phyloP scores from a whole-genome alignment of 2,888 invertebrate species.

The Andricus quercusramuli region DNA sequence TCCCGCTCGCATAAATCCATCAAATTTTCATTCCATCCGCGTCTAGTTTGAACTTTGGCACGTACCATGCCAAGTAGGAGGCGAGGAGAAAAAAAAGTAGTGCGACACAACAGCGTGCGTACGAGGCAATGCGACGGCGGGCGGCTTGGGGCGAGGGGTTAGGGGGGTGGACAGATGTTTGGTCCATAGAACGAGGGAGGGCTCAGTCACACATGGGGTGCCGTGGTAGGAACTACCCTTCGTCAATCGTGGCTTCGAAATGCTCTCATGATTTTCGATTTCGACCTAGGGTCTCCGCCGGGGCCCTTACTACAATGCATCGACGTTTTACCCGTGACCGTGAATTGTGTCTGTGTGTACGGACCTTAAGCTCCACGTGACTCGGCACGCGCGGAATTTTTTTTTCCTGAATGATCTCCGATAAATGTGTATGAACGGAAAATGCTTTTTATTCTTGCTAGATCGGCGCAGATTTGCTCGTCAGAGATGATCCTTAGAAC shows the following conservation, averaged over 20 bases:
- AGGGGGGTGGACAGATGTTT: constrained; percentile 74
- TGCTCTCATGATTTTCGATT: constrained; percentile 30
- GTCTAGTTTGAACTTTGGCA: constrained; percentile 34
- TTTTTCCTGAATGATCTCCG: constrained; percentile 6
- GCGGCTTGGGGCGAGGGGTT: constrained; percentile 50
- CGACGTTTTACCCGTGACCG: constrained; percentile 45
- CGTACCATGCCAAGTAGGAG: constrained; percentile 16
- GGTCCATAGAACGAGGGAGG: constrained; percentile 73
- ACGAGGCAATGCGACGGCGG: constrained; percentile 54
- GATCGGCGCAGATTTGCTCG: constrained; percentile 5
- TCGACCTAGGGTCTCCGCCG: not conserved
- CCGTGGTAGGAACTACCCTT: constrained; percentile 74
- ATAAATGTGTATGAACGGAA: not conserved
- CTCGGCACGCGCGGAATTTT: constrained; percentile 50
- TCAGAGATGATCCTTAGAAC: constrained; percentile 33
- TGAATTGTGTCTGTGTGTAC: constrained; percentile 57
- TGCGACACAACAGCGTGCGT: constrained; percentile 51
- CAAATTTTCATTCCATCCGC: constrained; percentile 33
- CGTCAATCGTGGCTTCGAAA: constrained; percentile 48
- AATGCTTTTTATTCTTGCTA: constrained; percentile 26
- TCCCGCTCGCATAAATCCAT: constrained; percentile 31
- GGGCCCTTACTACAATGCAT: constrained; percentile 49
- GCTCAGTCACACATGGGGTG: constrained; percentile 75
- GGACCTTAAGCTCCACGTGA: constrained; percentile 59
- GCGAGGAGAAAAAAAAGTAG: constrained; percentile 45